phyloP scores from a whole-genome alignment of 2,113 vertebrate species.

The Phoxinus phoxinus region DNA sequence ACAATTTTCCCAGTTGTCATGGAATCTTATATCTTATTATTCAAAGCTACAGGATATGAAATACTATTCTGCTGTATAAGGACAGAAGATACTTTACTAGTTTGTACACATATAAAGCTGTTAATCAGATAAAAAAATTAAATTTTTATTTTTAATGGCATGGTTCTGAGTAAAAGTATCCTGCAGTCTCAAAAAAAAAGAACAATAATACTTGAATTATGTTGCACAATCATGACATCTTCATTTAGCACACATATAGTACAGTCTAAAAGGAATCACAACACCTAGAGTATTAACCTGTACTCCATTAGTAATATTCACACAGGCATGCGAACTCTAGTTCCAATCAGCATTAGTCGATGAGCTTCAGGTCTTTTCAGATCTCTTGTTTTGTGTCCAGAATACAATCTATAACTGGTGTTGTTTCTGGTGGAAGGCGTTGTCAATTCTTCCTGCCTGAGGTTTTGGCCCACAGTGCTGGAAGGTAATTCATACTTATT shows the following conservation, averaged over 20 bases:
- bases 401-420: slow-evolving; percentile 22
- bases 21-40: not conserved
- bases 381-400: slow-evolving; percentile 55
- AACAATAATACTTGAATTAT: not conserved
- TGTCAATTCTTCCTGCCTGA: slow-evolving; percentile 56
- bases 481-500: slow-evolving; percentile 51
- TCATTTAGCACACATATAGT: not conserved
- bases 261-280: not conserved
- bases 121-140: no score
- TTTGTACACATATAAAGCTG: not conserved
- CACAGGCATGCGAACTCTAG: slow-evolving; percentile 64
- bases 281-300: not conserved
- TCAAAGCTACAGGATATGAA: not conserved
- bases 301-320: slow-evolving; percentile 6
- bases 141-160: not conserved
- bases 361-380: slow-evolving; percentile 44
- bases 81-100: not conserved
- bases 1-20: not conserved
- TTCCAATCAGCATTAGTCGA: slow-evolving; percentile 70
- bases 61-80: not conserved
- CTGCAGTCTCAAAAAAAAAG: not conserved
- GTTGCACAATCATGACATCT: not conserved
- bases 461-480: slow-evolving; percentile 58
- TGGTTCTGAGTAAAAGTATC: not conserved
- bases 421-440: slow-evolving; percentile 36